phyloP scores from a whole-genome alignment of 2,797 vertebrate genomes.

The Sciurus carolinensis region DNA sequence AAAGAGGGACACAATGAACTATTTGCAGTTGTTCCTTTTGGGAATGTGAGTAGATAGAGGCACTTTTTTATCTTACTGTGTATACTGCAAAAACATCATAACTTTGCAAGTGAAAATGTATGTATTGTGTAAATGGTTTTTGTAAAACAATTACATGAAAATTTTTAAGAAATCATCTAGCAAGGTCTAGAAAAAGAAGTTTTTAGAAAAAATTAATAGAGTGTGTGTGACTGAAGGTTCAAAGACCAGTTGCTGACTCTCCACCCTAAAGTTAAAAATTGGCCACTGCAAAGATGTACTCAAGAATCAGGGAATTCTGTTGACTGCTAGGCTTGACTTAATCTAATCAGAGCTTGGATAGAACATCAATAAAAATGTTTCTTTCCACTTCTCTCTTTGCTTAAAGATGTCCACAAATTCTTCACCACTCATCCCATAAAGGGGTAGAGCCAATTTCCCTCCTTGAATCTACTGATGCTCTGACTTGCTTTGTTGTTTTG shows the following conservation, averaged over 20 bases:
- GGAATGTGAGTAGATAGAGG: neutral
- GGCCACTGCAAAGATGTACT: slow-evolving; percentile 51
- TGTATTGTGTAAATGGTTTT: slow-evolving; percentile 36
- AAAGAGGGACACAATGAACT: slow-evolving; percentile 40
- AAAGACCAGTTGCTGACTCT: slow-evolving; percentile 72
- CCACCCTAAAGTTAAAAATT: slow-evolving; percentile 78
- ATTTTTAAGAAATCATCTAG: slow-evolving; percentile 16
- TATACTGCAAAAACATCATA: neutral
- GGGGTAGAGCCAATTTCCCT: neutral
- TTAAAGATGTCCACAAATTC: slow-evolving; percentile 53
- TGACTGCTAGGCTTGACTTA: slow-evolving; percentile 41
- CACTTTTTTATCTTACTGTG: slow-evolving; percentile 51
- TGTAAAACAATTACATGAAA: slow-evolving; percentile 52
- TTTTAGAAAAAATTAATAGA: slow-evolving; percentile 45
- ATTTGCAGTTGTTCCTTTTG: slow-evolving; percentile 11
- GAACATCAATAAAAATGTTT: slow-evolving; percentile 36
- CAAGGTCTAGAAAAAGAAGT: slow-evolving; percentile 52
- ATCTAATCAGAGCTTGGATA: slow-evolving; percentile 39
- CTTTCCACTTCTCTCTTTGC: slow-evolving; percentile 30
- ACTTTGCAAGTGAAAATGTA: slow-evolving; percentile 56
- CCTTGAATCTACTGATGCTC: slow-evolving; percentile 35
- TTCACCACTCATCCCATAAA: neutral
- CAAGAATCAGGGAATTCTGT: slow-evolving; percentile 53
- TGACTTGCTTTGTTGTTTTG: neutral
- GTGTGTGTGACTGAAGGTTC: slow-evolving; percentile 35